These are phyloP conservation scores for Trichopoda pennipes DNA, from an alignment of 2,888 invertebrate species.

Conservation along the genomic window DNA sequence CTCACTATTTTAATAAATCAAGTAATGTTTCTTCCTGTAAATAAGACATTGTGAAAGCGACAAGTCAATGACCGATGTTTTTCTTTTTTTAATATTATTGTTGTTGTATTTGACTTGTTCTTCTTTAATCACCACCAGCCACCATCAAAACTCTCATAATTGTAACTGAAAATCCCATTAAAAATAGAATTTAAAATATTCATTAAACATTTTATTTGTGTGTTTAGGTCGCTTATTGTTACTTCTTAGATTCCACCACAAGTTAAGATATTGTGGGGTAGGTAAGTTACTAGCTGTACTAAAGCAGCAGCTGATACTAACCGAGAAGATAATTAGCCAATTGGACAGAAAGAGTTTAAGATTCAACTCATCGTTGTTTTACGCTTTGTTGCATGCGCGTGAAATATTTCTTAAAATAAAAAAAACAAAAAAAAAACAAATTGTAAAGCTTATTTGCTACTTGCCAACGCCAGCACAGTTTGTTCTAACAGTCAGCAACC, in stretches of 20 bases:
- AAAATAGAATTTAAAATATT: conserved; percentile 55
- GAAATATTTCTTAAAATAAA: conserved; percentile 41
- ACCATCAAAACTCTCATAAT: conserved; percentile 50
- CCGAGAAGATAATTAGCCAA: conserved; percentile 56
- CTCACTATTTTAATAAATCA: not conserved
- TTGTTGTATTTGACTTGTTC: conserved; percentile 22
- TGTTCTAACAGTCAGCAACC: conserved; percentile 19
- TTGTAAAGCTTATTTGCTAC: conserved; percentile 52
- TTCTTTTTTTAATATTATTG: not conserved
- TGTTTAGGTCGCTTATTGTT: conserved; percentile 25
- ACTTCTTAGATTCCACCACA: conserved; percentile 32
- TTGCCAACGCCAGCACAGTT: conserved; percentile 16
- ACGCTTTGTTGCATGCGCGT: conserved; percentile 65
- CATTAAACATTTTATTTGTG: conserved; percentile 55
- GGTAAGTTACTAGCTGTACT: conserved; percentile 47
- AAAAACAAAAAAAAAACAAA: not conserved
- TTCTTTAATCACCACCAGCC: conserved; percentile 35
- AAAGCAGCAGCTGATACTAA: conserved; percentile 23
- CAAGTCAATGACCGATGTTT: conserved; percentile 45
- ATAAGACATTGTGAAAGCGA: conserved; percentile 8
- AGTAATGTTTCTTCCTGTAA: not conserved
- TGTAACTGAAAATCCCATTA: conserved; percentile 60
- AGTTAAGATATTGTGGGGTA: conserved; percentile 49
- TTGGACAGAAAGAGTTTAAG: conserved; percentile 60
- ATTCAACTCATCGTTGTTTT: conserved; percentile 59